Percentiles rank a stretch among this genome's conserved stretches.
phyloP scores from a whole-genome alignment of 2,113 vertebrate genomes.

The Eulemur rufifrons region DNA sequence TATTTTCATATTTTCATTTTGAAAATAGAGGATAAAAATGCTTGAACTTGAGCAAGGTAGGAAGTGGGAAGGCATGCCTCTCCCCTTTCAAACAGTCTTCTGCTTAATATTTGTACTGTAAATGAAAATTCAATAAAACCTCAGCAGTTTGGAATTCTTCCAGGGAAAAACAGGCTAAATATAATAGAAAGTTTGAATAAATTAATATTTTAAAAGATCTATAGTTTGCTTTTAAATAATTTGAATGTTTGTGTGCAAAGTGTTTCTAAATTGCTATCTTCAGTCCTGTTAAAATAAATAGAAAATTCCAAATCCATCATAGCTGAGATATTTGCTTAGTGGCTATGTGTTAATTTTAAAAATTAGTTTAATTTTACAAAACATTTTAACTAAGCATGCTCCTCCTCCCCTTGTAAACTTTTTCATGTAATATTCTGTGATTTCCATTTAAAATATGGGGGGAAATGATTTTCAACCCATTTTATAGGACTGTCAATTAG shows the following conservation, averaged over 20 bases:
- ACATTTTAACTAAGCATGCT: constrained; percentile 1
- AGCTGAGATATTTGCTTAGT: constrained; percentile 19
- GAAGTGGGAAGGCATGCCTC: not conserved
- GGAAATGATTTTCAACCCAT: constrained; percentile 52
- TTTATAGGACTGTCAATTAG: constrained; percentile 38
- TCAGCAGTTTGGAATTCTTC: constrained; percentile 54
- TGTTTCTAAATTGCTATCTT: constrained; percentile 37
- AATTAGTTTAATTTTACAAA: constrained; percentile 12
- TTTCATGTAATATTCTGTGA: constrained; percentile 22
- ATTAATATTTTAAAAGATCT: constrained; percentile 60
- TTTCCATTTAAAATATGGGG: constrained; percentile 44
- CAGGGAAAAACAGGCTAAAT: constrained; percentile 42
- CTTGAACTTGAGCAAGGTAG: not conserved
- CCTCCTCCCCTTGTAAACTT: not conserved
- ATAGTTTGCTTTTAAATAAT: constrained; percentile 48
- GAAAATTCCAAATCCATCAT: constrained; percentile 35
- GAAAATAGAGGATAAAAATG: not conserved
- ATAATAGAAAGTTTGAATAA: constrained; percentile 55
- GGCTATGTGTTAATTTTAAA: constrained; percentile 1
- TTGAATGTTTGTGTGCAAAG: not conserved
- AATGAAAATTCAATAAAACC: constrained; percentile 42
- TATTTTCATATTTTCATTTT: not conserved
- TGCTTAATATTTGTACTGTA: constrained; percentile 51
- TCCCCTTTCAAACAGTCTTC: not conserved
- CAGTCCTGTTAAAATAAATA: constrained; percentile 24